These are phyloP conservation scores for Clavelina lepadiformis DNA, from an alignment of 23 tunicate species.

Conservation along the genomic window DNA sequence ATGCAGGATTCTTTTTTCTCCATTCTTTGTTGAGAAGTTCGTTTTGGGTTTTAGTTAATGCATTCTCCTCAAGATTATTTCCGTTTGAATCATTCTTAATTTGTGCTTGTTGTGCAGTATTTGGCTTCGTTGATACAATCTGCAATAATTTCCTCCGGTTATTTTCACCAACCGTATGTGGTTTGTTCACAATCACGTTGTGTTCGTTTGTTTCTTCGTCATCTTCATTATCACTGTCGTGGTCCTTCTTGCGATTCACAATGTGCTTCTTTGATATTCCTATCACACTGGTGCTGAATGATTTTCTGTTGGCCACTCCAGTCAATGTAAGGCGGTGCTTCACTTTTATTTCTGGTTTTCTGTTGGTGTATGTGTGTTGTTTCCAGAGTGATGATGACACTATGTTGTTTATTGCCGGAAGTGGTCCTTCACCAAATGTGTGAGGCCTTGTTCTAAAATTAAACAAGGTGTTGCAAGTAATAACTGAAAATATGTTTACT, in stretches of 20 bases:
- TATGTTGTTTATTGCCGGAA: constrained; percentile 53
- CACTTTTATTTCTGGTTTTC: constrained; percentile 4
- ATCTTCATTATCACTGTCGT: not conserved
- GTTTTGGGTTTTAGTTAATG: no score
- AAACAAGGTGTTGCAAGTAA: no score
- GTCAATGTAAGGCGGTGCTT: constrained; percentile 55
- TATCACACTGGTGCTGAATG: constrained; percentile 41
- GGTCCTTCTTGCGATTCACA: constrained; percentile 1
- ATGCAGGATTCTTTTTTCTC: no score
- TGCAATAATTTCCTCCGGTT: no score
- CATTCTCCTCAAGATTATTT: no score
- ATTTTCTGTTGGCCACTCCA: constrained; percentile 40
- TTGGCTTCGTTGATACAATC: no score
- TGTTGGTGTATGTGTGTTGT: constrained; percentile 5
- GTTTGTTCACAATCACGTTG: no score
- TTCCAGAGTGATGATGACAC: constrained; percentile 45
- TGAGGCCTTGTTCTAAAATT: constrained; percentile 47
- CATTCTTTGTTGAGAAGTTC: no score
- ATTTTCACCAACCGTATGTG: no score
- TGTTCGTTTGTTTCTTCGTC: not conserved
- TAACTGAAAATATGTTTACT: no score
- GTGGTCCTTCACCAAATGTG: constrained; percentile 41
- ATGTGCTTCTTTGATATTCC: constrained; percentile 54
- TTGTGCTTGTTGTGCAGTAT: no score
- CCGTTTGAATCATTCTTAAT: no score